Evolutionary conservation across 2,888 invertebrate species (phyloP).

Genomic region (Argyresthia albistria): DNA sequence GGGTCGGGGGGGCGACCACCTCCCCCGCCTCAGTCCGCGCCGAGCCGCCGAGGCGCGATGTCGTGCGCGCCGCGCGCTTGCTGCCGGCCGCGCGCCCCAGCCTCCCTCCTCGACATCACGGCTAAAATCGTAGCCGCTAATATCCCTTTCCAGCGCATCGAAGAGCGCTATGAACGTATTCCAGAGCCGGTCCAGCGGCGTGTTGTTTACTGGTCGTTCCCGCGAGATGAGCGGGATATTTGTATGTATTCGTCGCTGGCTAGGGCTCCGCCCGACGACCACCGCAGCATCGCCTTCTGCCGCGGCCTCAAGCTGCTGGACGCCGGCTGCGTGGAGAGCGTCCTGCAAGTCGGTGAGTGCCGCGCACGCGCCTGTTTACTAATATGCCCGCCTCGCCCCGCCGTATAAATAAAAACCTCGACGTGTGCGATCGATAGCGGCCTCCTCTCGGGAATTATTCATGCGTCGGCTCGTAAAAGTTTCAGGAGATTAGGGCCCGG

Average conservation of each 20-base stretch:
- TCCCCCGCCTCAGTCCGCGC: slow-evolving; percentile 54
- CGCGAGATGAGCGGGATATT: slow-evolving; percentile 88
- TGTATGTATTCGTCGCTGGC: slow-evolving; percentile 90
- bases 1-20: slow-evolving; percentile 20
- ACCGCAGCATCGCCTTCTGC: slow-evolving; percentile 88
- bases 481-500: slow-evolving; percentile 54
- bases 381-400: slow-evolving; percentile 69
- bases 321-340: slow-evolving; percentile 86
- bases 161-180: slow-evolving; percentile 89
- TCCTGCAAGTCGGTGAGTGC: slow-evolving; percentile 90
- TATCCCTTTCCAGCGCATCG: slow-evolving; percentile 89
- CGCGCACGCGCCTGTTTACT: slow-evolving; percentile 72
- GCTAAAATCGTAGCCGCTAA: slow-evolving; percentile 88
- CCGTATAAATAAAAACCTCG: slow-evolving; percentile 71
- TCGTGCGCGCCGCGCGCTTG: slow-evolving; percentile 69
- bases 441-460: slow-evolving; percentile 69
- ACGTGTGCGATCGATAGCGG: slow-evolving; percentile 72
- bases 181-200: slow-evolving; percentile 91
- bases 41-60: slow-evolving; percentile 69
- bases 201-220: slow-evolving; percentile 92
- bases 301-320: slow-evolving; percentile 89
- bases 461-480: slow-evolving; percentile 62
- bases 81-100: slow-evolving; percentile 75
- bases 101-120: slow-evolving; percentile 85
- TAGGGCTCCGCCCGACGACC: slow-evolving; percentile 75